These are phyloP conservation scores for Cenopis cana DNA, from an alignment of 2,888 invertebrate genomes.

Conservation along the genomic window DNA sequence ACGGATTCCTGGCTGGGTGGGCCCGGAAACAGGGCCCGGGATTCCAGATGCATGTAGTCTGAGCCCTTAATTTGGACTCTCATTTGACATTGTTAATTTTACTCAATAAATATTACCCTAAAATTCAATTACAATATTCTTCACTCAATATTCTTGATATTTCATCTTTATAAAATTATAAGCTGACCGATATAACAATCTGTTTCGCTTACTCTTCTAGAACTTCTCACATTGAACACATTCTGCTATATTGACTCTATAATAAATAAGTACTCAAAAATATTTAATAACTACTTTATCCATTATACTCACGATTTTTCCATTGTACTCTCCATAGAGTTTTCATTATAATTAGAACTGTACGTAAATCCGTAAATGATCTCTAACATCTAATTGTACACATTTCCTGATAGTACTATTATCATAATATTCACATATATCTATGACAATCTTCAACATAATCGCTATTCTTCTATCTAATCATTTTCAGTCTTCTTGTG, in stretches of 20 bases:
- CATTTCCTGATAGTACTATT: no score
- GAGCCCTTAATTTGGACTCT: not conserved
- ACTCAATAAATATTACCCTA: not conserved
- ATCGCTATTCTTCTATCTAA: not conserved
- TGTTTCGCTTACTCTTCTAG: not conserved
- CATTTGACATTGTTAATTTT: not conserved
- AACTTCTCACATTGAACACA: not conserved
- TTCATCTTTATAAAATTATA: not conserved
- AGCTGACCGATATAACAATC: not conserved
- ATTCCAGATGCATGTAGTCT: no score
- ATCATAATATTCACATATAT: not conserved
- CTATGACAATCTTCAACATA: not conserved
- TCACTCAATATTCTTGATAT: not conserved
- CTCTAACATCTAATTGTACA: not conserved
- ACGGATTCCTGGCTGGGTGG: not conserved
- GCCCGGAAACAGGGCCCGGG: not conserved
- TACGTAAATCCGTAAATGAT: no score
- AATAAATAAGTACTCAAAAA: not conserved
- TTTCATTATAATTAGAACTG: not conserved
- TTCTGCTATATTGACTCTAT: no score
- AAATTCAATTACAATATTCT: not conserved
- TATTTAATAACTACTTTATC: not conserved
- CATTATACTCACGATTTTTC: not conserved
- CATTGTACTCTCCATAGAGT: not conserved
- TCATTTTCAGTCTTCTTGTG: not conserved